These are phyloP conservation scores for Pangasianodon hypophthalmus DNA, from an alignment of 2,113 vertebrate genomes.

Conservation along the genomic window DNA sequence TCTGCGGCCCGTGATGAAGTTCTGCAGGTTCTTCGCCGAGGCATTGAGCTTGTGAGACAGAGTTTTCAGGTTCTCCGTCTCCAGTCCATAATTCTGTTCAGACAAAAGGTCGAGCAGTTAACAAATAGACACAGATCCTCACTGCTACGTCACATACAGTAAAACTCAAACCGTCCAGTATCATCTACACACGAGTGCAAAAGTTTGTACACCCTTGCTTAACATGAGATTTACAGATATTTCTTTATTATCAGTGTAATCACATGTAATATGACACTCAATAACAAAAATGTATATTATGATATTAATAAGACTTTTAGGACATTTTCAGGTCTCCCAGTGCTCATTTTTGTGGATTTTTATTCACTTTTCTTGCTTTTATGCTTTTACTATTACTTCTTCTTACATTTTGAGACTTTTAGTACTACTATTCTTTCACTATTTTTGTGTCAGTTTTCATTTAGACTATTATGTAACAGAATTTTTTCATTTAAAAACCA, in stretches of 20 bases:
- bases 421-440: not conserved
- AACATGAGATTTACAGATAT: not conserved
- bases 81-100: slow-evolving; percentile 53
- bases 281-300: not conserved
- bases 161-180: too few relatives aligned
- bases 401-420: not conserved
- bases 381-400: not conserved
- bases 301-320: not conserved
- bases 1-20: slow-evolving; percentile 79
- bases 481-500: too few relatives aligned
- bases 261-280: not conserved
- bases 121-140: too few relatives aligned
- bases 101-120: slow-evolving; percentile 42
- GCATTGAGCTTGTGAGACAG: slow-evolving; percentile 69
- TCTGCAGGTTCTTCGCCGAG: slow-evolving; percentile 82
- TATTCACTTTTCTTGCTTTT: not conserved
- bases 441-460: too few relatives aligned
- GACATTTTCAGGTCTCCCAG: not conserved
- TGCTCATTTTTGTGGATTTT: not conserved
- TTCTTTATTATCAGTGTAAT: not conserved
- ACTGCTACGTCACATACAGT: not conserved
- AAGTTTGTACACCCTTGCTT: not conserved
- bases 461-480: too few relatives aligned
- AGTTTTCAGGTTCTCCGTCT: slow-evolving; percentile 56
- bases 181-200: not conserved